Evolutionary conservation across 1,140 invertebrate species (phyloP), one percentile per base, ranked within the genome.

Genomic region (Bombus breviceps): DNA sequence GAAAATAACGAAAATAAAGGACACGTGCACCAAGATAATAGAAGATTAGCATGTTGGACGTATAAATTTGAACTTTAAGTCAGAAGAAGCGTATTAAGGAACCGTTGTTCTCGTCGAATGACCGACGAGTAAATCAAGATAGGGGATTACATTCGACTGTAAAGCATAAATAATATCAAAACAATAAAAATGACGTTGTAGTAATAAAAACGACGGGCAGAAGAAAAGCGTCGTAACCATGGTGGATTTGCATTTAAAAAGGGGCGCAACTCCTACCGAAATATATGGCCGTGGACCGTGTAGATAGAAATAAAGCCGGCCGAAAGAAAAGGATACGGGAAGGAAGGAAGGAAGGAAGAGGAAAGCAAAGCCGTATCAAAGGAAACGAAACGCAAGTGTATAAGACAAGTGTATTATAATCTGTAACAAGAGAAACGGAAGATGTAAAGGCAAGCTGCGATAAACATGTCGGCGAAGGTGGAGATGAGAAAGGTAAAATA

Each of bases 201-300:
- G 76, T 28, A 39, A 37, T 73, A 62, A 72, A 80, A 80, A 85
- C 68, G n/a, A 18, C 15, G 28, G 68, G 41, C 83, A 62, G 77
- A 72, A 47, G 83, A 85, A 53, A 80, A 64, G 76, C 83, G 80
- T 88, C 73, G 79, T 81, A 79, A 77, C 85, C 79, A 62, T 80
- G 75, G 57, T 18, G 57, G 78, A 89, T 89, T 88, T 89, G 84
- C 85, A 89, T 89, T 89, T 89, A 89, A 89, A 89, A 86, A 89
- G 87, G 59, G 83, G 79, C 76, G 79, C 83, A 77, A 89, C 83
- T 88, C 53, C 88, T 86, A 85, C 76, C 78, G 80, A 89, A 89
- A 89, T 89, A 89, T 81, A 85, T 64, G 57, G 18, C 66, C 57
- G 22, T 34, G 76, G 73, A 81, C 85, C 85, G 76, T 37, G 85